phyloP scores from a whole-genome alignment of 2,797 vertebrate species.

The Lacerta bilineata region DNA sequence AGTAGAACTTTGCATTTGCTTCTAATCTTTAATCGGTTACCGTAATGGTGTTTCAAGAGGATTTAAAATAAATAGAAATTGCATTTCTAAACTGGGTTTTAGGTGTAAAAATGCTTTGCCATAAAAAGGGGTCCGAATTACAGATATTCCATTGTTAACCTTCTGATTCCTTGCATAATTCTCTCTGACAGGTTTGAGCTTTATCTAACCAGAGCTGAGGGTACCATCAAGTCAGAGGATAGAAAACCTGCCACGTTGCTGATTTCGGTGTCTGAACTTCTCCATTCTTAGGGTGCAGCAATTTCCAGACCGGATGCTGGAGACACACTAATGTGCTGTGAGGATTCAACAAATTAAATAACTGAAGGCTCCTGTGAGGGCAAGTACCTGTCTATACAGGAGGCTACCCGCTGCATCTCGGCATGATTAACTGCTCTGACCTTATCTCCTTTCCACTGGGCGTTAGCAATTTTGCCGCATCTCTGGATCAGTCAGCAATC shows the following conservation, averaged over 20 bases:
- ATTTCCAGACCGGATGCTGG: background rate
- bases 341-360: background rate
- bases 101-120: slow-evolving; percentile 32
- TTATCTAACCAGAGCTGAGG: background rate
- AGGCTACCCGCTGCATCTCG: background rate
- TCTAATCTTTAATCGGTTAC: slow-evolving; percentile 76
- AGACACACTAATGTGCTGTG: background rate
- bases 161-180: background rate
- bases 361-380: background rate
- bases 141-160: background rate
- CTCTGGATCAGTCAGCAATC: background rate
- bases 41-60: slow-evolving; percentile 69
- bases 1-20: slow-evolving; percentile 72
- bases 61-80: slow-evolving; percentile 77
- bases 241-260: background rate
- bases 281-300: background rate
- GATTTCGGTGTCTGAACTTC: background rate
- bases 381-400: background rate
- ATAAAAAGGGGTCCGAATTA: slow-evolving; percentile 1
- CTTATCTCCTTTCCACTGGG: background rate
- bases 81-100: slow-evolving; percentile 63
- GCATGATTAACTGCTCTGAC: background rate
- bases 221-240: background rate
- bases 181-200: background rate
- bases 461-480: background rate